phyloP scores from a whole-genome alignment of 2,797 vertebrate species.

The Jordanella pulchra region DNA sequence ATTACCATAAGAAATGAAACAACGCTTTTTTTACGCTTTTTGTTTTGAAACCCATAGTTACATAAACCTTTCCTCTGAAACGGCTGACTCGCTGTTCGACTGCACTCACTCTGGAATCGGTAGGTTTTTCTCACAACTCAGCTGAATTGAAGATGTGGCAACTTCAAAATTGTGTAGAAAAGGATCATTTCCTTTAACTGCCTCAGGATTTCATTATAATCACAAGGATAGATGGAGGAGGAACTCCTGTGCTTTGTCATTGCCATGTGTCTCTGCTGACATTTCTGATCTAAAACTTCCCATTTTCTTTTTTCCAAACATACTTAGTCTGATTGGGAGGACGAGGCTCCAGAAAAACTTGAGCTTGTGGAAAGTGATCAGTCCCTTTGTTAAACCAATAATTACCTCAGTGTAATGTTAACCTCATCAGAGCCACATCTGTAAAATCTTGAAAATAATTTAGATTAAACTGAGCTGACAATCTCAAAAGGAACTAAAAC shows the following conservation, averaged over 20 bases:
- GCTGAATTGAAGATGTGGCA: conserved; percentile 31
- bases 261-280: neutral
- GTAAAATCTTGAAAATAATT: too few species aligned
- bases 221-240: conserved; percentile 8
- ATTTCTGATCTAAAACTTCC: conserved; percentile 5
- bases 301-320: neutral
- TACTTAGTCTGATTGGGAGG: too few species aligned
- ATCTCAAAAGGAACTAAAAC: too few species aligned
- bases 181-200: conserved; percentile 43
- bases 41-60: conserved; percentile 31
- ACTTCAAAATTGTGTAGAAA: conserved; percentile 36
- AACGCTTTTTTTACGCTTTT: neutral
- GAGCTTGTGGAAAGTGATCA: too few species aligned
- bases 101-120: conserved; percentile 8
- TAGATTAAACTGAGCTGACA: too few species aligned
- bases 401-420: too few species aligned
- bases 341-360: too few species aligned
- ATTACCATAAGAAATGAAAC: conserved; percentile 14
- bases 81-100: conserved; percentile 14
- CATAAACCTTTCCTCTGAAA: conserved; percentile 32
- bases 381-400: too few species aligned
- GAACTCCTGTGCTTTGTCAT: conserved; percentile 13
- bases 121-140: conserved; percentile 17
- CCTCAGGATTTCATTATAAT: conserved; percentile 51
- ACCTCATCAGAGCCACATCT: too few species aligned